Evolutionary conservation across 2,113 vertebrate genomes (phyloP), one percentile per base, ranked within the genome.

Genomic region (Microcebus tavaratra): DNA sequence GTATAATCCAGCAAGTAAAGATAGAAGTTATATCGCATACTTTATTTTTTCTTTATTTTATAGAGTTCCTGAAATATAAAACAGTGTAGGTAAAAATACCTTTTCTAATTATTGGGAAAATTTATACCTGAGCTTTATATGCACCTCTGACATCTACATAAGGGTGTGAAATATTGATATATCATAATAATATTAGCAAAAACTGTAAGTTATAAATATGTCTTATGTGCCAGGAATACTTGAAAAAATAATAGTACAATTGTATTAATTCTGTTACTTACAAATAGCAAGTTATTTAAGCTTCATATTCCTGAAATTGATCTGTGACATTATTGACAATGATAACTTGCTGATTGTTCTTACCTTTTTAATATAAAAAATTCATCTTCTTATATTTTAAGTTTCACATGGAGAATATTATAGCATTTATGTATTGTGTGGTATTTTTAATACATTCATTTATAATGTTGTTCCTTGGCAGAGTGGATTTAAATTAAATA

Each of bases 291-390:
- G 29, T 65, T 89, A 1, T 70, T 65, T 81, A 63, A 83, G 9
- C 14, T 95, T 34, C 27, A 11, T 21, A 1, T 75, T 70, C 25
- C 31, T 63, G 18, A 42, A 95, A n/a, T 55, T 96, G 39, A 76
- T 73, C n/a, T 79, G n/a, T 80, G 31, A 57, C 1, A 39, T 90
- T 72, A 81, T 57, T 76, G 83, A 79, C 34, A 76, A 25, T 94
- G 45, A 65, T n/a, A 76, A 82, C 48, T 80, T 96, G 31, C 8
- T 90, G 13, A 95, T 72, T 85, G 6, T 50, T 90, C 15, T n/a
- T 81, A 59, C 34, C 36, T 84, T 88, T 88, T 73, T 87, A 67
- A 75, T 63, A 86, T 75, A 50, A 81, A 84, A 95, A 92, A 8
- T 48, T 31, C 3, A 25, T 31, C 53, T 88, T 88, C 18, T 55